Conservation (phyloP, 2,888 invertebrate species). For the Andricus quercusramuli region DNA sequence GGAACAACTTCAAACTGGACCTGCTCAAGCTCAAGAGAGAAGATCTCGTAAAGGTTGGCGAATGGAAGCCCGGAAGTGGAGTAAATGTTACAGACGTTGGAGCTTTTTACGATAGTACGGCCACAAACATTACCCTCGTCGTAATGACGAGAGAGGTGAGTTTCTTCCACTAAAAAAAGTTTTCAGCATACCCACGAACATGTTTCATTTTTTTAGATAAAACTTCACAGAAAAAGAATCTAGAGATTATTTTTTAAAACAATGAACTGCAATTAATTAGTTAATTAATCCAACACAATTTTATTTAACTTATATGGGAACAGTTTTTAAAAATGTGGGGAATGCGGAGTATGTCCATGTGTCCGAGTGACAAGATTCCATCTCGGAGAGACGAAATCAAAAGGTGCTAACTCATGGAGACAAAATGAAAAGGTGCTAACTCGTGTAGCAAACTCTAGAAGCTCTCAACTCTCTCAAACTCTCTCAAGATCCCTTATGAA, state of each 20-base stretch:
- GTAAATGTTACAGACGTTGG: conserved; percentile 91
- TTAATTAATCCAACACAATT: neutral
- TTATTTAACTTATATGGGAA: too few species aligned
- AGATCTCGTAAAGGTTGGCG: conserved; percentile 89
- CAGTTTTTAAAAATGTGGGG: too few species aligned
- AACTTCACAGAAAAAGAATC: neutral
- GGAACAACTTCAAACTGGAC: conserved; percentile 92
- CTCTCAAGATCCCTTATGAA: too few species aligned
- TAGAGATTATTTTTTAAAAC: neutral
- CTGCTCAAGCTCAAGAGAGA: conserved; percentile 90
- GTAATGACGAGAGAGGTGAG: conserved; percentile 93
- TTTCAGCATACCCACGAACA: neutral
- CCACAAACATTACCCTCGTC: conserved; percentile 91
- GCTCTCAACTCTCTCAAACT: too few species aligned
- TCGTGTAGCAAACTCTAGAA: too few species aligned
- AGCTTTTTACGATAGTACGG: conserved; percentile 90
- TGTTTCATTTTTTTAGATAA: neutral
- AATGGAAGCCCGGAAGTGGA: conserved; percentile 88
- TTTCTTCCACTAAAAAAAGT: conserved; percentile 17
- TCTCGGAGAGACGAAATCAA: too few species aligned
- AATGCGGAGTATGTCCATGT: too few species aligned
- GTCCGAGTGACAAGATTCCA: too few species aligned
- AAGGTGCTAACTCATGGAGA: too few species aligned
- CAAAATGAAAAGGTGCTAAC: too few species aligned
- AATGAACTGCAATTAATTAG: neutral